These are phyloP conservation scores for Saturnia pavonia DNA, from an alignment of 2,888 invertebrate genomes.

Conservation along the genomic window DNA sequence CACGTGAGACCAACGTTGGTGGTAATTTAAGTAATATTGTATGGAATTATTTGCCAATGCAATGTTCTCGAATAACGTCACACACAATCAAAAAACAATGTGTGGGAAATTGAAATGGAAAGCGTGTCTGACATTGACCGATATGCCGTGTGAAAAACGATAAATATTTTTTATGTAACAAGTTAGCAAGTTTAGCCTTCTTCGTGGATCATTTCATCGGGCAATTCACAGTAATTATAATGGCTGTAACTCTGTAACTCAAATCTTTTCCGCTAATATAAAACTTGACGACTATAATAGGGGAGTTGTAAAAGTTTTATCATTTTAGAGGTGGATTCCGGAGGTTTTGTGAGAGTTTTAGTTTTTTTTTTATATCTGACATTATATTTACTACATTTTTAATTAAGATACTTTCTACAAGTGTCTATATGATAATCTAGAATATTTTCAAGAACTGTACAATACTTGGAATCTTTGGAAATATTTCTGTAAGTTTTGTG, in stretches of 20 bases:
- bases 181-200: slow-evolving; percentile 25
- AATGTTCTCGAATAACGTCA: slow-evolving; percentile 23
- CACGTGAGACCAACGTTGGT: neutral
- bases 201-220: slow-evolving; percentile 12
- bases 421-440: too few species aligned
- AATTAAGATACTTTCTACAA: too few species aligned
- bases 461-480: too few species aligned
- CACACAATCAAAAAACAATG: slow-evolving; percentile 32
- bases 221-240: slow-evolving; percentile 9
- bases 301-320: neutral
- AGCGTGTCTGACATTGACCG: slow-evolving; percentile 72
- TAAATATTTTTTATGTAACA: slow-evolving; percentile 37
- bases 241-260: neutral
- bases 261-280: neutral
- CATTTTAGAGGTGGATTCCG: neutral
- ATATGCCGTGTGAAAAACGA: slow-evolving; percentile 69
- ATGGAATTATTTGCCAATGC: neutral
- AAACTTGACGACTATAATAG: neutral
- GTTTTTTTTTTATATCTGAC: too few species aligned
- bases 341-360: neutral
- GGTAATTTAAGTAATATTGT: neutral
- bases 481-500: too few species aligned
- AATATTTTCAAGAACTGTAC: too few species aligned
- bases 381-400: too few species aligned
- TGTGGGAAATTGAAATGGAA: slow-evolving; percentile 53